Base-by-base conservation (phyloP, 1,140 invertebrate genomes). In the Dreissena polymorpha region DNA sequence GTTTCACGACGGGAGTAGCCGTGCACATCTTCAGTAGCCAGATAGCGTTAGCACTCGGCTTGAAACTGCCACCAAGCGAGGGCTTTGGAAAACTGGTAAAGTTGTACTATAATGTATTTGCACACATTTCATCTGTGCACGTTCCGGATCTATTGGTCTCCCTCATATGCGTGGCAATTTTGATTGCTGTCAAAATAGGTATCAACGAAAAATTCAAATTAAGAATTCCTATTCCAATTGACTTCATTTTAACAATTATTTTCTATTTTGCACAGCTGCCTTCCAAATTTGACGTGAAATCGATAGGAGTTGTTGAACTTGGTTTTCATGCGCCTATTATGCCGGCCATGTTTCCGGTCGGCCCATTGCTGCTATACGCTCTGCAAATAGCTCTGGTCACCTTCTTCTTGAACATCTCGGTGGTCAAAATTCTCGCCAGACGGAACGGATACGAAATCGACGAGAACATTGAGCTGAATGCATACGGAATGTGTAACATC, bases 1-100 rank as follows among this genome's bases (percentile, higher is more conserved):
- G 97, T 1, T 98, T 98, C 90, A 98, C 97, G 0, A 97, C 97
- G 0, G 97, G 96, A 0, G 96, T 97, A 3, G 96, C 97, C 0
- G 92, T 98, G 80, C 96, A 98, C 88, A 97, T 98, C 97, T 97
- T 1, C 97, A 98, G 93, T 92, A 97, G 97, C 0, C 93, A 93
- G 85, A 83, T 93, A 21, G 73, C 70, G 18, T 85, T 86, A n/a
- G 93, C 98, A 0, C 93, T 98, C 74, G 97, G 97, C 3, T 90
- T 98, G 0, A 83, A 81, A n/a, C 29, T 89, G 0, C 69, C 57
- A 10, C 50, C 76, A 0, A 39, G 60, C 21, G 71, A 85, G 25
- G 87, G 85, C 1, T 23, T 80, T 14, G 86, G 87, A 23, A 88
- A 87, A 29, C 63, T 89, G 8, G 79, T 92, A 39, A 73, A 89